A percentile compares a stretch with the other conserved stretches of the same genome.
Evolutionary conservation across 2,888 invertebrate genomes (phyloP).

Genomic region (Lutraria lutraria): DNA sequence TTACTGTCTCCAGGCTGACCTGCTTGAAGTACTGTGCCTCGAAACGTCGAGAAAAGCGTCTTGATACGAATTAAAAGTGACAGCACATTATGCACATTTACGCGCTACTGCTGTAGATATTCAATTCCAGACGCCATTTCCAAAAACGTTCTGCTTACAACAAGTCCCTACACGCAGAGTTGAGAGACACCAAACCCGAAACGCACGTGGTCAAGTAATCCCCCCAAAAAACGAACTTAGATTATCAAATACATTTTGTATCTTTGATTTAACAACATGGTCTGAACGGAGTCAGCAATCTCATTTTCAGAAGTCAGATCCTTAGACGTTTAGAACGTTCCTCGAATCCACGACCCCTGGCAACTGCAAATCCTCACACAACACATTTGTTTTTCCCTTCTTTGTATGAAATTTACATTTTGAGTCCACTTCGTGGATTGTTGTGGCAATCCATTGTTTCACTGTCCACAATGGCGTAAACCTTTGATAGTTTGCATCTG

Average conservation of each 20-base stretch:
- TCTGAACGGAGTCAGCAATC: background rate
- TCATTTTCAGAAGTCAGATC: background rate
- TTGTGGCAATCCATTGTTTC: slow-evolving; percentile 71
- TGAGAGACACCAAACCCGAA: too few species aligned
- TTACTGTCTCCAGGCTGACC: too few species aligned
- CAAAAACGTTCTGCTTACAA: too few species aligned
- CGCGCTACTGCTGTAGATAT: too few species aligned
- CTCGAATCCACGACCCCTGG: slow-evolving; percentile 22
- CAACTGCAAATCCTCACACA: slow-evolving; percentile 36
- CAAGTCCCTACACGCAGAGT: too few species aligned
- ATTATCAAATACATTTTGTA: background rate
- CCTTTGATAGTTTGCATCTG: slow-evolving; percentile 38
- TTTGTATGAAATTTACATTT: slow-evolving; percentile 65
- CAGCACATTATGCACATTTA: too few species aligned
- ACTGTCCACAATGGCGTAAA: slow-evolving; percentile 74
- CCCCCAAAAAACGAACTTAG: background rate
- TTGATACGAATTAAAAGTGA: too few species aligned
- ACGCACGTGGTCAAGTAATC: background rate
- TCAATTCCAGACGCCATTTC: too few species aligned
- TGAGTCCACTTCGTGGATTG: slow-evolving; percentile 72
- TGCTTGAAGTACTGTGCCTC: too few species aligned
- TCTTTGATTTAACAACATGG: background rate
- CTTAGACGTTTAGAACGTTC: slow-evolving; percentile 24
- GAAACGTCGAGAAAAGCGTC: too few species aligned
- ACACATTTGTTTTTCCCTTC: slow-evolving; percentile 41